phyloP scores from a whole-genome alignment of 1,140 invertebrate species.

The Lepidurus couesii region DNA sequence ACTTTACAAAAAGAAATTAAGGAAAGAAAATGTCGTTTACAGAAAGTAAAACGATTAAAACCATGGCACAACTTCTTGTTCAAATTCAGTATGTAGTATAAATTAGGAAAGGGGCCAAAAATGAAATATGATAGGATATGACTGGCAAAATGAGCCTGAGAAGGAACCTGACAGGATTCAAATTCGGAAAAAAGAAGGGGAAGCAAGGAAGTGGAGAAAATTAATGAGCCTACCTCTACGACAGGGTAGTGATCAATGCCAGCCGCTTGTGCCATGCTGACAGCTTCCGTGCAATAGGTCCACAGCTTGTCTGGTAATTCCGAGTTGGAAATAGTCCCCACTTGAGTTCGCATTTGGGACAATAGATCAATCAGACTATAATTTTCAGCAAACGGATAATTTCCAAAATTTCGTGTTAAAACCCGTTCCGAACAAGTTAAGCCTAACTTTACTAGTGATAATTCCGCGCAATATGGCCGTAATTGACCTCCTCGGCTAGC shows the following conservation, averaged over 20 bases:
- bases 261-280: background rate
- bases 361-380: background rate
- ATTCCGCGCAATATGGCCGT: background rate
- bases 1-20: no score
- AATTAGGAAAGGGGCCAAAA: no score
- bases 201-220: background rate
- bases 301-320: background rate
- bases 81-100: no score
- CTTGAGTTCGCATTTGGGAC: background rate
- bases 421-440: background rate
- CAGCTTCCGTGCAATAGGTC: background rate
- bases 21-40: no score
- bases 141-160: no score
- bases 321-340: background rate
- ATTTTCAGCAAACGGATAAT: background rate
- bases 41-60: no score
- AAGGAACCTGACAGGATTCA: background rate
- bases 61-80: no score
- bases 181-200: background rate
- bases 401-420: background rate
- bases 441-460: background rate
- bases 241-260: conserved; percentile 8
- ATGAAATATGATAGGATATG: no score
- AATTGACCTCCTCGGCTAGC: background rate
- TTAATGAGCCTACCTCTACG: background rate